Conservation (phyloP, 2,888 invertebrate species). For the Plebejus argus region DNA sequence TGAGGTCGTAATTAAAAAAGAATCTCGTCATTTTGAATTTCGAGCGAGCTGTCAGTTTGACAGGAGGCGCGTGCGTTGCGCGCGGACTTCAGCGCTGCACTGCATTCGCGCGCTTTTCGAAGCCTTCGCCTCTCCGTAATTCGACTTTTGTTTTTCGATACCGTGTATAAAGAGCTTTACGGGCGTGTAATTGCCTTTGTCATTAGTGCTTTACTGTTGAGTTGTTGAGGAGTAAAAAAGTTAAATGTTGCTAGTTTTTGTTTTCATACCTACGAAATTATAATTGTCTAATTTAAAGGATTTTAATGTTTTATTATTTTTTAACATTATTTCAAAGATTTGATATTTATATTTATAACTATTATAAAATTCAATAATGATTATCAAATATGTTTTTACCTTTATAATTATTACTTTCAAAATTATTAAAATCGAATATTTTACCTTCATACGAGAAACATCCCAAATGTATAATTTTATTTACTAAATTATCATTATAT, state of each 20-base stretch:
- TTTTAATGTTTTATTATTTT: too few species aligned
- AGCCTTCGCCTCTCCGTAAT: slow-evolving; percentile 70
- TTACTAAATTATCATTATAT: not conserved
- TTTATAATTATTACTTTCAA: too few species aligned
- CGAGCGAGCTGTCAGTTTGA: slow-evolving; percentile 63
- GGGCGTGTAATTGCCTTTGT: slow-evolving; percentile 57
- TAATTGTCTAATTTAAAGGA: too few species aligned
- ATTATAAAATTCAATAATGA: too few species aligned
- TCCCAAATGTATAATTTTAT: not conserved
- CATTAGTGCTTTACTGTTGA: slow-evolving; percentile 11
- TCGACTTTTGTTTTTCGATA: slow-evolving; percentile 59
- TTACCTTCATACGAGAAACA: not conserved
- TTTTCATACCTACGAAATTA: too few species aligned
- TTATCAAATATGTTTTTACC: too few species aligned
- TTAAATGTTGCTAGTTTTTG: too few species aligned
- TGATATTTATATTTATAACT: too few species aligned
- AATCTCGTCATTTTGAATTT: slow-evolving; percentile 61
- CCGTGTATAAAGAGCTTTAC: slow-evolving; percentile 66
- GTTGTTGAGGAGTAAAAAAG: not conserved
- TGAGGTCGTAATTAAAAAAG: slow-evolving; percentile 55
- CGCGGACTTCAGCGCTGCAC: slow-evolving; percentile 75
- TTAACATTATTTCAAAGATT: too few species aligned
- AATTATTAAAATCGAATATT: not conserved
- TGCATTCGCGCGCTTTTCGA: slow-evolving; percentile 80
- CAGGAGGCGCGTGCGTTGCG: slow-evolving; percentile 74